Base-by-base conservation (phyloP, 2,888 invertebrate species). In the Anagyrus pseudococci region DNA sequence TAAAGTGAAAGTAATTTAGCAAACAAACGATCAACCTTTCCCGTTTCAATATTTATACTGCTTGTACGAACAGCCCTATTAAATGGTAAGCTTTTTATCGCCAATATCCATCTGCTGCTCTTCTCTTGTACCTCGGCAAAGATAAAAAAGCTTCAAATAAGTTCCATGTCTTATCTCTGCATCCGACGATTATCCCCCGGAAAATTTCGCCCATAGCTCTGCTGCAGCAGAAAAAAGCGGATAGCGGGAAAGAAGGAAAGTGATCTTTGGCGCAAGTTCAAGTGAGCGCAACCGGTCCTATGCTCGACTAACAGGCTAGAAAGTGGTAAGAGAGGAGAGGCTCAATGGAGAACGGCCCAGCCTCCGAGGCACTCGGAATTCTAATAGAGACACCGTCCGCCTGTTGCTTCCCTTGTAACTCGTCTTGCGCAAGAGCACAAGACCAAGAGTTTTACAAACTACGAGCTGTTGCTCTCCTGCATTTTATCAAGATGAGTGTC, bases 321-420 rank as follows among this genome's bases (percentile, higher is more conserved):
- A 44, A 26, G 20, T 13, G 46, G 26, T 47, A 1, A 6, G 20
- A 49, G 40, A 23, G 25, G 13, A 26, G 29, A 53, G 43, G 19
- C 4, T n/a, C 4, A 41, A 17, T 15, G 33, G 26, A 8, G 29
- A 33, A 26, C 6, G 25, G 7, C 23, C 33, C 10, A 17, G 26
- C 20, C n/a, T n/a, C n/a, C 17, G 50, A 19, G 56, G 22, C 25
- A 62, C 56, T 63, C 26, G 49, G 59, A 59, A 64, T 59, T 64
- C 54, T 56, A 59, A 64, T 58, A 54, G 58, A 64, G 64, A 58
- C 59, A 56, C 55, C 37, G 54, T 44, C n/a, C 49, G 64, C 64
- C 64, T 64, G 64, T 64, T 64, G 64, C 59, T 59, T 55, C 37
- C 52, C 47, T 3, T 25, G 2, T 8, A 48, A 60, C 22, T 17